Base-by-base conservation (phyloP, 1,140 invertebrate genomes). In the Daktulosphaira vitifoliae region DNA sequence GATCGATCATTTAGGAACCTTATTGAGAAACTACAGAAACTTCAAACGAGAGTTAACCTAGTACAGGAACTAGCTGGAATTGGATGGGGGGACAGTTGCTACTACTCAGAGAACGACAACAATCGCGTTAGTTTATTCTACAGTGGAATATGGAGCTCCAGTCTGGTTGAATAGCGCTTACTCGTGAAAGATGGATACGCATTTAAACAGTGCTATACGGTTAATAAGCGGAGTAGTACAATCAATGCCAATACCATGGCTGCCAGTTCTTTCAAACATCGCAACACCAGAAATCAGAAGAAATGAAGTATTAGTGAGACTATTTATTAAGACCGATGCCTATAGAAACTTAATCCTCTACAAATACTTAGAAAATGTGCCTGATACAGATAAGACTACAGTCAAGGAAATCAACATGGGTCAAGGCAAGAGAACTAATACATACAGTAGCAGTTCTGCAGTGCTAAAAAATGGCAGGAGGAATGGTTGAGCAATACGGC, bases 1-100 rank as follows among this genome's bases (percentile, higher is more conserved):
- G n/a, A n/a, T n/a, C n/a, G n/a, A n/a, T n/a, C n/a, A n/a, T n/a
- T n/a, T n/a, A n/a, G n/a, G n/a, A n/a, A n/a, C n/a, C n/a, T n/a
- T n/a, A n/a, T n/a, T n/a, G n/a, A n/a, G n/a, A n/a, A n/a, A n/a
- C n/a, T n/a, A n/a, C n/a, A 16, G 38, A 67, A 62, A 66, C 33
- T 66, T 18, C 26, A 53, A 66, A 52, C 37, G 11, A 52, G 53
- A 37, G 66, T 59, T 20, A 68, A 68, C 16, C 26, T 68, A 13
- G 8, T 68, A 3, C 52, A 44, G 13, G 39, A 59, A 44, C 39
- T 59, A 44, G 33, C 33, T 59, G 2, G 54, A 25, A 42, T 18
- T 42, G 22, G 20, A 44, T 59, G 38, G 38, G 51, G 51, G 7
- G 33, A n/a, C 51, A 22, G 25, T 38, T 18, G 29, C 64, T 23